A percentile compares a stretch with the other conserved stretches of the same genome.
phyloP scores from a whole-genome alignment of 2,888 invertebrate species.

The Allygus modestus region DNA sequence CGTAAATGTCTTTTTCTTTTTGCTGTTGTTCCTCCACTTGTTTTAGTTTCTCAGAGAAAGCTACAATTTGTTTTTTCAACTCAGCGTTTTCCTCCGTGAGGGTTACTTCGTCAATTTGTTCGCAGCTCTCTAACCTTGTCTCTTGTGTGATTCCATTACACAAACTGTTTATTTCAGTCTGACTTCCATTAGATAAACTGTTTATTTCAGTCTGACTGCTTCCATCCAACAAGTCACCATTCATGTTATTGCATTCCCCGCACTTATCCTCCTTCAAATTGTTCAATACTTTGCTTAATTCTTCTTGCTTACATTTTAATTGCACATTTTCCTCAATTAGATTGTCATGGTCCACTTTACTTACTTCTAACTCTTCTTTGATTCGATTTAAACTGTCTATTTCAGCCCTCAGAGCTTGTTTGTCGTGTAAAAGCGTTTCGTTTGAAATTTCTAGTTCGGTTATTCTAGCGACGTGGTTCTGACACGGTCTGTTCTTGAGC shows the following conservation, averaged over 20 bases:
- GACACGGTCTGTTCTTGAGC: conserved; percentile 57
- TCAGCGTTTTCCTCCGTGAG: conserved; percentile 2
- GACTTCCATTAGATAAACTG: neutral
- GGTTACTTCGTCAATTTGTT: neutral
- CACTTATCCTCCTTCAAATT: neutral
- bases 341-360: conserved; percentile 12
- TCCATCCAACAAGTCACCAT: neutral
- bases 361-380: conserved; percentile 1
- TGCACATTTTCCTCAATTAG: conserved; percentile 23
- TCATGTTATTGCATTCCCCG: neutral
- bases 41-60: conserved; percentile 26
- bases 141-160: neutral
- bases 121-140: neutral
- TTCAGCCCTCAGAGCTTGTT: neutral
- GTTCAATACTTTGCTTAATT: neutral
- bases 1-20: conserved; percentile 41
- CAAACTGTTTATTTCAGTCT: neutral
- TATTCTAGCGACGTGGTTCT: conserved; percentile 16
- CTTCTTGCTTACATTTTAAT: conserved; percentile 27
- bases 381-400: neutral
- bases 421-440: conserved; percentile 49
- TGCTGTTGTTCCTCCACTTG: conserved; percentile 6
- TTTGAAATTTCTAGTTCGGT: conserved; percentile 63
- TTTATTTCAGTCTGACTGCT: neutral
- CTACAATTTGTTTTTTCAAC: conserved; percentile 31